These are phyloP conservation scores for Alentia gelatinosa DNA, from an alignment of 2,888 invertebrate species.

Conservation along the genomic window DNA sequence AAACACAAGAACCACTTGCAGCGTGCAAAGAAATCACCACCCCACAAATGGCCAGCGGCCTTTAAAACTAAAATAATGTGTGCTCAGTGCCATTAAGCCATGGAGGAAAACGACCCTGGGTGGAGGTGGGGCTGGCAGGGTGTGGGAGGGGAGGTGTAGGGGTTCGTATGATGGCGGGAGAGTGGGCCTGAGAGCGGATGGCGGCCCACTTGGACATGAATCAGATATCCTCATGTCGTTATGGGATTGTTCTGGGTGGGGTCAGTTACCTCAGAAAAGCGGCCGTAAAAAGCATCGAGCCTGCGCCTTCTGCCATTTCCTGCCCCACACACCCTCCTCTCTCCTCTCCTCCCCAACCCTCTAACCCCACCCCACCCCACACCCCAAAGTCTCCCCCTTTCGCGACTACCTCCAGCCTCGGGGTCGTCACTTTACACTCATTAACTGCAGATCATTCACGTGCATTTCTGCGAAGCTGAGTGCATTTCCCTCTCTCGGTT, in stretches of 20 bases:
- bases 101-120: neutral
- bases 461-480: conserved; percentile 37
- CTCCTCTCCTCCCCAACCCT: neutral
- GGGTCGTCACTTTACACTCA: conserved; percentile 29
- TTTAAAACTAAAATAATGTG: conserved; percentile 8
- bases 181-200: neutral
- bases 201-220: neutral
- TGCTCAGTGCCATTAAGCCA: neutral
- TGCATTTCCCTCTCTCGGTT: conserved; percentile 30
- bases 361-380: too few relatives aligned
- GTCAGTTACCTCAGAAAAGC: neutral
- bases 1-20: neutral
- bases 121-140: neutral
- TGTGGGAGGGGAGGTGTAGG: neutral
- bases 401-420: too few relatives aligned
- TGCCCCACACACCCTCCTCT: neutral
- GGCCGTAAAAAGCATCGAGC: neutral
- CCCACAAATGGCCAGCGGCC: neutral
- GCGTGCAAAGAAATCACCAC: neutral
- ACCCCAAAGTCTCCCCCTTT: too few relatives aligned
- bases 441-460: conserved; percentile 37
- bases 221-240: neutral
- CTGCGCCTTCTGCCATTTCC: conserved; percentile 1
- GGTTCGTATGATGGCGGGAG: neutral
- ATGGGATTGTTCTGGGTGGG: neutral